Base-by-base conservation (phyloP, 1,140 invertebrate genomes). In the Colletes latitarsis region DNA sequence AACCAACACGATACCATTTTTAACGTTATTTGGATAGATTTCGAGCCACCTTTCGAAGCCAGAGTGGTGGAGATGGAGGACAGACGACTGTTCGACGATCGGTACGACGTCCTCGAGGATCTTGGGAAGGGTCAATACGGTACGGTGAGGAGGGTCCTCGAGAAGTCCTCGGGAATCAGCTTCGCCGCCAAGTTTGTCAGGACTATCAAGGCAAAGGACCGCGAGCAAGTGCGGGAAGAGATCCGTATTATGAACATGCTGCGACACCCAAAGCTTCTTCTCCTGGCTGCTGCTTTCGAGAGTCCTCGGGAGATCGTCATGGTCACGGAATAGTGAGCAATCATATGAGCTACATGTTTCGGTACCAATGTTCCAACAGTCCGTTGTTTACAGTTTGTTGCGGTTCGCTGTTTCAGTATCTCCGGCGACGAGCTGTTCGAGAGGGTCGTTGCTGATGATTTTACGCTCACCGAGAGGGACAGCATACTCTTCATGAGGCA, bases 381-480 rank as follows among this genome's bases (percentile, higher is more conserved):
- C 10, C 10, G 49, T 46, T 52, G 10, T 19, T 43, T 46, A n/a
- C 41, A 8, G 82, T 82, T 70, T 9, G n/a, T n/a, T 14, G 4
- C 15, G n/a, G 21, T 39, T 46, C 3, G 3, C 21, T 43, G 52
- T 5, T 19, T 41, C 90, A 98, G 98, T 89, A 96, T 98, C 88
- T 96, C 96, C 83, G 98, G 98, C 30, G 98, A 98, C 1, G 98
- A 99, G 92, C 93, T 99, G 46, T 98, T 99, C 88, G 98, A 98
- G 89, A 94, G 98, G 73, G 97, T 99, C 8, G 97, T 98, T 0
- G 97, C 97, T 5, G 98, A 98, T 85, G 98, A 99, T 90, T 98
- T 98, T 89, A 97, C 97, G 0, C 93, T 98, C 14, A 98, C 97
- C 3, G 98, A 99, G 94, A 94, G 95, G 84, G 98, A 98, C 91